Evolutionary conservation across 2,113 vertebrate species (phyloP).

Genomic region (human): DNA sequence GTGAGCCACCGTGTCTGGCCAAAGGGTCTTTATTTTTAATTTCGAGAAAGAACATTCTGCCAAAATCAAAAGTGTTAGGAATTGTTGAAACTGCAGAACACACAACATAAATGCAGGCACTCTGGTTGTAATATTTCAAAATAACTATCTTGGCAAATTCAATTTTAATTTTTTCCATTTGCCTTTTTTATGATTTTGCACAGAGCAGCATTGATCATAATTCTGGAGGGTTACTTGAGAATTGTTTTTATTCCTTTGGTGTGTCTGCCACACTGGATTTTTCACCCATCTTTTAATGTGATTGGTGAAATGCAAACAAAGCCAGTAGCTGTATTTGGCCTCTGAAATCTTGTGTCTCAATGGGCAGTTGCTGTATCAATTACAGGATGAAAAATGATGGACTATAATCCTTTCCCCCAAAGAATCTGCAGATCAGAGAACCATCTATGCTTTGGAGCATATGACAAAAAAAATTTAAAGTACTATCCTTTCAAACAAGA

Average conservation of each 20-base stretch:
- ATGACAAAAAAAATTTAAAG: conserved; percentile 38
- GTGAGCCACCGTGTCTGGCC: too few relatives aligned
- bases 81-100: not conserved
- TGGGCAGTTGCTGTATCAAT: conserved; percentile 68
- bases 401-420: conserved; percentile 58
- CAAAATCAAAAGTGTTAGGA: not conserved
- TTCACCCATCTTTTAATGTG: conserved; percentile 43
- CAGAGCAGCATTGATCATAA: not conserved
- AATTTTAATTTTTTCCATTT: conserved; percentile 29
- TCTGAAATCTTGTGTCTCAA: conserved; percentile 49
- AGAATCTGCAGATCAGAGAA: conserved; percentile 68
- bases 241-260: conserved; percentile 17
- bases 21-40: not conserved
- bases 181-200: conserved; percentile 27
- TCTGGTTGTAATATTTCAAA: not conserved
- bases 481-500: conserved; percentile 50
- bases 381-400: conserved; percentile 71
- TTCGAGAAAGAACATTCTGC: conserved; percentile 13
- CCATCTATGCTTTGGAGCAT: conserved; percentile 32
- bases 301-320: conserved; percentile 54
- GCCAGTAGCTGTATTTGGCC: not conserved
- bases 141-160: not conserved
- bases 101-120: not conserved
- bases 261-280: conserved; percentile 20
- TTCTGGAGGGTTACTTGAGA: conserved; percentile 49